Percentiles rank a stretch among this genome's conserved stretches.
Evolutionary conservation across 2,888 invertebrate species (phyloP).

Genomic region (Ichneumoninae sp.): DNA sequence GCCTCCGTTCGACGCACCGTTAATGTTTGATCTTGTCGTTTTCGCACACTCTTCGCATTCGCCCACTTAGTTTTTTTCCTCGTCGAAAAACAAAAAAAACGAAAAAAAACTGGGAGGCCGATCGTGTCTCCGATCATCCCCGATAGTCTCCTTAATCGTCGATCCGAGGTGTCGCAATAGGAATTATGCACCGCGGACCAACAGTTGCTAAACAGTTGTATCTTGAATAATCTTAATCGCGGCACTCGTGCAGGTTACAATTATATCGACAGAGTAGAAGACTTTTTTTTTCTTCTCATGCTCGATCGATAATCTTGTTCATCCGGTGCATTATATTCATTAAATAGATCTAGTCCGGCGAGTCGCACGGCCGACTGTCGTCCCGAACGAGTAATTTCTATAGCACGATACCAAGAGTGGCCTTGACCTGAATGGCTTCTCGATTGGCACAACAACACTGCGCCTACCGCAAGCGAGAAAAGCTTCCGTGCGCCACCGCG

Average conservation of each 20-base stretch:
- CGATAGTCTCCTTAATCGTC: too few relatives aligned
- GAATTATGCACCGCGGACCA: background rate
- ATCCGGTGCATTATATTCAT: background rate
- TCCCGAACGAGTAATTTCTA: conserved; percentile 30
- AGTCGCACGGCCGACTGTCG: conserved; percentile 9
- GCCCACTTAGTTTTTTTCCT: background rate
- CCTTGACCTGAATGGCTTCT: conserved; percentile 58
- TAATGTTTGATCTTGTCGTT: conserved; percentile 68
- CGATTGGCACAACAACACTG: conserved; percentile 47
- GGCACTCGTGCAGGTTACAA: too few relatives aligned
- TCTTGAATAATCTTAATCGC: background rate
- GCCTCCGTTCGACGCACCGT: conserved; percentile 72
- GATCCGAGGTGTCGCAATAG: too few relatives aligned
- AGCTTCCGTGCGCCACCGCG: background rate
- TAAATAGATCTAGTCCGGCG: background rate
- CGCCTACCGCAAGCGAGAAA: conserved; percentile 2
- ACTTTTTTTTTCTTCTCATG: background rate
- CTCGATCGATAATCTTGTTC: background rate
- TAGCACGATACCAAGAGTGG: conserved; percentile 42
- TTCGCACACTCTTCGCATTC: conserved; percentile 21
- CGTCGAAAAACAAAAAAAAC: too few relatives aligned
- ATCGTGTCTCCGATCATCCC: too few relatives aligned
- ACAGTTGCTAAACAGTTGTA: background rate
- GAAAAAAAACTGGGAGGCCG: background rate
- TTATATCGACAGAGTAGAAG: too few relatives aligned